Percentiles rank a stretch among this genome's conserved stretches.
phyloP scores from a whole-genome alignment of 2,113 vertebrate species.

The Siphamia tubifer region DNA sequence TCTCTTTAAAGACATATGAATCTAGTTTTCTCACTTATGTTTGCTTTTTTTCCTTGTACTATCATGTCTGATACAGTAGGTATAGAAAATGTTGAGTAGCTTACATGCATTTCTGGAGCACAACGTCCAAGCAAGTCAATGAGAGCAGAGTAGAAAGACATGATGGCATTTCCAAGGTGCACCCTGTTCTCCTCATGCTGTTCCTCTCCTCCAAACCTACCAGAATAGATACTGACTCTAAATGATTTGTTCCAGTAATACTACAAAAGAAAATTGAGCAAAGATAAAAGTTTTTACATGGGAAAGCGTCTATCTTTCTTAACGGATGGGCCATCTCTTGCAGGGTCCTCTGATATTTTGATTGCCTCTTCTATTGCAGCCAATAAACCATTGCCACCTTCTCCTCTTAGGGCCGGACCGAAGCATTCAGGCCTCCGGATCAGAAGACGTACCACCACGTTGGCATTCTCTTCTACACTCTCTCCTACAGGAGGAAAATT shows the following conservation, averaged over 20 bases:
- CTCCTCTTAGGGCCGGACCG: slow-evolving; percentile 89
- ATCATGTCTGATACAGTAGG: background rate
- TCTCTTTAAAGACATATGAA: background rate
- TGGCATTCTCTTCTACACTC: slow-evolving; percentile 93
- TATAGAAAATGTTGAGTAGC: slow-evolving; percentile 18
- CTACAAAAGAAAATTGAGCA: background rate
- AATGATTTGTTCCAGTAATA: background rate
- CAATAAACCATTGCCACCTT: slow-evolving; percentile 89
- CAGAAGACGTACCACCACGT: slow-evolving; percentile 90
- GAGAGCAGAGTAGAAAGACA: slow-evolving; percentile 93
- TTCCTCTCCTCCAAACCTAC: slow-evolving; percentile 89
- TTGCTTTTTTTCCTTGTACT: background rate
- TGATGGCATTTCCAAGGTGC: slow-evolving; percentile 92
- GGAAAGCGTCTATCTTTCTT: slow-evolving; percentile 89
- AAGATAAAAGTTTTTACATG: slow-evolving; percentile 63
- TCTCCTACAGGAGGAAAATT: slow-evolving; percentile 75
- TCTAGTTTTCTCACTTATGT: background rate
- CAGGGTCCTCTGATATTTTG: slow-evolving; percentile 92
- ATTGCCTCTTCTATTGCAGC: slow-evolving; percentile 92
- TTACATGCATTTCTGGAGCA: slow-evolving; percentile 94
- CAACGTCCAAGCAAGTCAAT: slow-evolving; percentile 93
- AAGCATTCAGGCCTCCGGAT: slow-evolving; percentile 93
- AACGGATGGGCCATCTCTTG: slow-evolving; percentile 88
- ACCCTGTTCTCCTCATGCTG: slow-evolving; percentile 90
- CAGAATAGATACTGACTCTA: background rate